Evolutionary conservation across 2,113 vertebrate genomes (phyloP).

Genomic region (Ramphastos sulfuratus): DNA sequence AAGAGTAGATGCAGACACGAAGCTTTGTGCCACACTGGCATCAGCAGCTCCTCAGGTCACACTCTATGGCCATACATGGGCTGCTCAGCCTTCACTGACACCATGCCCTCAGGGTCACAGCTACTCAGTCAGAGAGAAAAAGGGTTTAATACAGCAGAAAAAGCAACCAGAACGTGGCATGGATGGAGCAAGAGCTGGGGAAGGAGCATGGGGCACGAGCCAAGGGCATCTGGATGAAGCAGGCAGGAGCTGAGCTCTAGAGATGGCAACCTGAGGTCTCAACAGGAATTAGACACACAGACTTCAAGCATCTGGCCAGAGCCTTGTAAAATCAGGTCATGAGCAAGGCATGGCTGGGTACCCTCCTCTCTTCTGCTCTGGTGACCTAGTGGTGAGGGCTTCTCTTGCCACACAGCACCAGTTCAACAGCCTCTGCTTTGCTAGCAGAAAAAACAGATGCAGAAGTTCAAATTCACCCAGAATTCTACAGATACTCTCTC

Average conservation of each 20-base stretch:
- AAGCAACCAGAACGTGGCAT: background rate
- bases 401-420: background rate
- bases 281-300: background rate
- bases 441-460: rapidly evolving
- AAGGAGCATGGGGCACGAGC: background rate
- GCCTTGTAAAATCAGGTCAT: background rate
- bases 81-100: background rate
- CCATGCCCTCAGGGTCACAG: background rate
- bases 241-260: background rate
- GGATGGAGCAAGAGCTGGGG: background rate
- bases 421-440: background rate
- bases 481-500: background rate
- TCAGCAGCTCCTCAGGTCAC: background rate
- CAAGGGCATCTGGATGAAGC: background rate
- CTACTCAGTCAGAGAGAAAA: background rate
- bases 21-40: background rate
- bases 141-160: background rate
- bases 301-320: background rate
- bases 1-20: background rate
- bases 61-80: rapidly evolving
- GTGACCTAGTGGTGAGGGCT: background rate
- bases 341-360: background rate
- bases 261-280: background rate
- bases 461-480: background rate
- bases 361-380: background rate